A percentile compares a stretch with the other conserved stretches of the same genome.
phyloP scores from a whole-genome alignment of 2,888 invertebrate genomes.

The Eupithecia insigniata region DNA sequence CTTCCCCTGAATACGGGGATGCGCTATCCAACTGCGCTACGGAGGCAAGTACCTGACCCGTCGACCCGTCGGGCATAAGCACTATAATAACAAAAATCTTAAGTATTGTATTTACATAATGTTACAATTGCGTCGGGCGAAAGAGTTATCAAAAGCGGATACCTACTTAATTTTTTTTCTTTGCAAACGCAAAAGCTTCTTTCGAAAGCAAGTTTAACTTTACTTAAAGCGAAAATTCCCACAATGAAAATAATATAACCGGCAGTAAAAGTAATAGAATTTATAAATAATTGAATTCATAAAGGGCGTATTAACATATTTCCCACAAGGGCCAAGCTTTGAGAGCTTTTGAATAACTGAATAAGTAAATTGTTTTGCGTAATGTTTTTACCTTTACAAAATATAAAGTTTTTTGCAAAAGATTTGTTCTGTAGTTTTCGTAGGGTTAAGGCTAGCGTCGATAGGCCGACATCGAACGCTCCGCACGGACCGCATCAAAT shows the following conservation, averaged over 20 bases:
- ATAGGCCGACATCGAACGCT: too few species aligned
- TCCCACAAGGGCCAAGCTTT: constrained; percentile 22
- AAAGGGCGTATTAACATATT: constrained; percentile 24
- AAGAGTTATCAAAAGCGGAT: too few species aligned
- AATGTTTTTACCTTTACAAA: not conserved
- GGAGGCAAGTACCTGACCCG: too few species aligned
- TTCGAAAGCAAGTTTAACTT: not conserved
- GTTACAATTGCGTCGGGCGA: too few species aligned
- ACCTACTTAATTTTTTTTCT: too few species aligned
- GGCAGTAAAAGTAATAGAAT: constrained; percentile 7
- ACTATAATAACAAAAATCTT: too few species aligned
- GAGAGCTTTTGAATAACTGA: constrained; percentile 19
- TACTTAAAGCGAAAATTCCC: not conserved
- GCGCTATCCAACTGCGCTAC: too few species aligned
- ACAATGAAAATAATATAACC: not conserved
- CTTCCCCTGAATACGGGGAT: too few species aligned
- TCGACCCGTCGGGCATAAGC: too few species aligned
- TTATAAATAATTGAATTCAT: constrained; percentile 11
- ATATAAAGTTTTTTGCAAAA: not conserved
- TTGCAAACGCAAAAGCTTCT: not conserved
- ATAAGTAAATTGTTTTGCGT: constrained; percentile 22
- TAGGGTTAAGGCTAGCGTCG: too few species aligned
- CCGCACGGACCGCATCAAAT: too few species aligned
- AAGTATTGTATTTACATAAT: too few species aligned
- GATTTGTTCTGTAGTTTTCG: not conserved